Percentiles rank a stretch among this genome's conserved stretches.
Evolutionary conservation across 2,113 vertebrate species (phyloP).

Genomic region (Python bivittatus): DNA sequence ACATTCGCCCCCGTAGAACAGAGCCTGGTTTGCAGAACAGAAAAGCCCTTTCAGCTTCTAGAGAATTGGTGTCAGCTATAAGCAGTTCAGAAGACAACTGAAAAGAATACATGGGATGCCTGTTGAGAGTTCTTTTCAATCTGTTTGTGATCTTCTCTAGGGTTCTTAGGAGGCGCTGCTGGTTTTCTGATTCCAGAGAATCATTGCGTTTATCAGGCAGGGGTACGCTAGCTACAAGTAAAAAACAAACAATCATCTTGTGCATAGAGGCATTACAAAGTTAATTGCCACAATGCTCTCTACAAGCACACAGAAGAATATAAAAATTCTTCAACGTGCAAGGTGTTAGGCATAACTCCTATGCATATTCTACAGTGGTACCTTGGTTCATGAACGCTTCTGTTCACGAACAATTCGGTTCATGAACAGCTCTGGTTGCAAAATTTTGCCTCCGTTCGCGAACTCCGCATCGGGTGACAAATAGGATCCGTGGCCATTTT

Average conservation of each 20-base stretch:
- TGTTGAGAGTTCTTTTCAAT: slow-evolving; percentile 87
- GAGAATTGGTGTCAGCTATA: slow-evolving; percentile 88
- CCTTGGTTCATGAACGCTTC: too few relatives aligned
- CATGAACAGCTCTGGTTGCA: too few relatives aligned
- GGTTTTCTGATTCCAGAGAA: slow-evolving; percentile 90
- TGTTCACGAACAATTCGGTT: too few relatives aligned
- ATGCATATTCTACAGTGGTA: too few relatives aligned
- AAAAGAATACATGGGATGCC: slow-evolving; percentile 89
- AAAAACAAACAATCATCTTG: slow-evolving; percentile 59
- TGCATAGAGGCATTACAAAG: background rate
- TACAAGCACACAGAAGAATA: background rate
- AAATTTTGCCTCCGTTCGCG: too few relatives aligned
- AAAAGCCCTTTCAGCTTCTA: slow-evolving; percentile 86
- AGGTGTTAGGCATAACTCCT: background rate
- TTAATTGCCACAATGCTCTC: slow-evolving; percentile 15
- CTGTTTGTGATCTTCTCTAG: slow-evolving; percentile 91
- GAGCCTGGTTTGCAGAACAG: slow-evolving; percentile 94
- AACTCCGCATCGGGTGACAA: too few relatives aligned
- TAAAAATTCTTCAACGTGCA: background rate
- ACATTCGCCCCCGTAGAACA: slow-evolving; percentile 91
- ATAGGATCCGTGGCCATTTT: too few relatives aligned
- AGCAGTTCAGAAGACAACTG: slow-evolving; percentile 89
- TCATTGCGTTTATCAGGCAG: slow-evolving; percentile 91
- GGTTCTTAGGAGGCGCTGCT: slow-evolving; percentile 87
- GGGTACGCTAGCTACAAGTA: slow-evolving; percentile 91